Evolutionary conservation across 2,797 vertebrate genomes (phyloP), one percentile per base, ranked within the genome.

Genomic region (Leuciscus waleckii): DNA sequence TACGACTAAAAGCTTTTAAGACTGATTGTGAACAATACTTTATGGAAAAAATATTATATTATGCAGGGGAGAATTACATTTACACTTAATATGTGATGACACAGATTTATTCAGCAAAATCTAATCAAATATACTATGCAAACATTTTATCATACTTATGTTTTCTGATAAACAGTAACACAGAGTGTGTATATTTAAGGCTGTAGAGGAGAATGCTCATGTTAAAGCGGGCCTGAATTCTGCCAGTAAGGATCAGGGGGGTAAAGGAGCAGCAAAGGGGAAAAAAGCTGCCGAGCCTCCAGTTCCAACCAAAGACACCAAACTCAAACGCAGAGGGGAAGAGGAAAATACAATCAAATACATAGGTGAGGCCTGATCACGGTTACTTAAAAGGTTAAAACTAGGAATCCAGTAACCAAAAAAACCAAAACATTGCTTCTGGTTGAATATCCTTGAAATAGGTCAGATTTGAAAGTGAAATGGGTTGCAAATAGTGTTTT

Each of bases 291-390:
- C 88, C 0, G 58, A 90, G 19, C 19, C 87, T 11, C 46, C 17
- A 4, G 0, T 84, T 0, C 21, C 90, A 46, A 92, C 90, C 76
- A 94, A 95, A 91, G 87, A 92, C 49, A 97, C 96, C 5, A 92
- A 94, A 5, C 35, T 99, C 14, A 96, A 94, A 70, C 93, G 93
- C 51, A 93, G 97, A 10, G 96, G 95, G 78, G 94, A 97, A 83
- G 91, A 94, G 0, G 92, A 95, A 0, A 90, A 94, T 0, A 84
- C 88, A 14, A 84, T 87, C 9, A 87, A 78, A 3, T 97, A 92
- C 81, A 96, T 96, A 19, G 97, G 98, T 98, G 89, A 29, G 76
- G 46, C n/a, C 7, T 65, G 10, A 58, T 23, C 21, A 43, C 6
- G n/a, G n/a, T 46, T 51, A 26, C 11, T 63, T 26, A 7, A 61